Conservation (phyloP, 2,113 vertebrate species). For the Seriola dumerili region DNA sequence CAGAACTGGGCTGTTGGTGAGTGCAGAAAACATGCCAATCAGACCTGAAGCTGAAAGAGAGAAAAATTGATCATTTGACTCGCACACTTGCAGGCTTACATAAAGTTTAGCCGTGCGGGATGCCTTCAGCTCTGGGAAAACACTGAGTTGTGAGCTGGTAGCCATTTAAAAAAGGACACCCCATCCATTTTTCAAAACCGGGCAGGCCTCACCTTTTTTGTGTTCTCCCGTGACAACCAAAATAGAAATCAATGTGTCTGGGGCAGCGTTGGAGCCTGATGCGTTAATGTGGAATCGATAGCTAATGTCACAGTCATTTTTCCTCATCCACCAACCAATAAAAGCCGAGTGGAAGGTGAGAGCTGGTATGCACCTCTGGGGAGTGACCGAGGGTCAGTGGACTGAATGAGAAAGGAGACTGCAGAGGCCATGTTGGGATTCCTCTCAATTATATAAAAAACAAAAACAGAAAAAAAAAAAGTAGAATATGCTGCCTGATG, state of each 20-base stretch:
- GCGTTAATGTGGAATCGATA: conserved; percentile 83
- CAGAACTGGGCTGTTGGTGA: background rate
- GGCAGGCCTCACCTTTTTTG: conserved; percentile 66
- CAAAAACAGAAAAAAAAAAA: too few relatives aligned
- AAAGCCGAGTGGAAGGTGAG: conserved; percentile 7
- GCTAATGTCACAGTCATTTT: conserved; percentile 82
- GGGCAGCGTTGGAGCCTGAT: conserved; percentile 56
- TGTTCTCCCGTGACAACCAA: conserved; percentile 69
- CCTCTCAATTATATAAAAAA: background rate
- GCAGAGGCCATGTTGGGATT: conserved; percentile 26
- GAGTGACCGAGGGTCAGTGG: conserved; percentile 50
- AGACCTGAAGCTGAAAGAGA: background rate
- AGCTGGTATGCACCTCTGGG: conserved; percentile 23
- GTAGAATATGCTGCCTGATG: too few relatives aligned
- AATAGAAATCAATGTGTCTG: conserved; percentile 83
- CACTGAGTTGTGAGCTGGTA: conserved; percentile 20
- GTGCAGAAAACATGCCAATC: background rate
- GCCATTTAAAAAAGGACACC: conserved; percentile 55
- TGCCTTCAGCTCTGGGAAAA: conserved; percentile 37
- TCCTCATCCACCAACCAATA: conserved; percentile 75
- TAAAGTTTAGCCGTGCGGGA: background rate
- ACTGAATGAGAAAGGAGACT: conserved; percentile 37
- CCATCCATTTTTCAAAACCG: conserved; percentile 66
- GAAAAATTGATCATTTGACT: background rate
- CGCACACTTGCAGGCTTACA: background rate